Evolutionary conservation across 2,888 invertebrate genomes (phyloP).

Genomic region (Eledone cirrhosa): DNA sequence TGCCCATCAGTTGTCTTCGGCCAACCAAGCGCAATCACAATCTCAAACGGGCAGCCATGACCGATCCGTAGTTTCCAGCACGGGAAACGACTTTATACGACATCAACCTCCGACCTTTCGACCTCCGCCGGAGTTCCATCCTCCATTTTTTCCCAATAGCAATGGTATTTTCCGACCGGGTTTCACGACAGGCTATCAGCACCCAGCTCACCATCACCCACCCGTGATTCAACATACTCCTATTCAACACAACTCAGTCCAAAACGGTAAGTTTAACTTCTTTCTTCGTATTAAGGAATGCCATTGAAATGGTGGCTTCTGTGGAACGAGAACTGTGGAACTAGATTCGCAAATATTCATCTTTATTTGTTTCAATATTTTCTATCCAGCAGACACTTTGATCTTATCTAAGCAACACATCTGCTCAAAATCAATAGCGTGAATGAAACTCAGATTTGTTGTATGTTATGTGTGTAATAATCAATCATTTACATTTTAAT

Average conservation of each 20-base stretch:
- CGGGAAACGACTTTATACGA: slow-evolving; percentile 54
- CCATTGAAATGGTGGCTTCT: too few relatives aligned
- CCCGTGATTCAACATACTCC: slow-evolving; percentile 56
- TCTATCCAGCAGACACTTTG: too few relatives aligned
- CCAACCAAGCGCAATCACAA: slow-evolving; percentile 24
- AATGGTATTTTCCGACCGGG: slow-evolving; percentile 65
- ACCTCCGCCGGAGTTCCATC: slow-evolving; percentile 61
- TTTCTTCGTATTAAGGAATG: neutral
- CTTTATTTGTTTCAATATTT: too few relatives aligned
- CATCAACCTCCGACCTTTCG: slow-evolving; percentile 58
- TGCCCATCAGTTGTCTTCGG: neutral
- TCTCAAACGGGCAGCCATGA: slow-evolving; percentile 30
- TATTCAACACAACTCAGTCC: slow-evolving; percentile 49
- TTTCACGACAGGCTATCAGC: slow-evolving; percentile 58
- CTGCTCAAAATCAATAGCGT: too few relatives aligned
- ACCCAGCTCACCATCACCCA: slow-evolving; percentile 61
- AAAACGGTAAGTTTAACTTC: slow-evolving; percentile 53
- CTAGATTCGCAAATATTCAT: too few relatives aligned
- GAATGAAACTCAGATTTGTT: too few relatives aligned
- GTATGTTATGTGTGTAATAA: too few relatives aligned
- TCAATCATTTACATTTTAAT: too few relatives aligned
- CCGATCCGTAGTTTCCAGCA: slow-evolving; percentile 41
- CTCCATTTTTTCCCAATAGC: slow-evolving; percentile 63
- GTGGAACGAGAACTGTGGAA: too few relatives aligned
- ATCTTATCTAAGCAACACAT: too few relatives aligned